Evolutionary conservation across 1,140 invertebrate species (phyloP).

Genomic region (Araneus ventricosus): DNA sequence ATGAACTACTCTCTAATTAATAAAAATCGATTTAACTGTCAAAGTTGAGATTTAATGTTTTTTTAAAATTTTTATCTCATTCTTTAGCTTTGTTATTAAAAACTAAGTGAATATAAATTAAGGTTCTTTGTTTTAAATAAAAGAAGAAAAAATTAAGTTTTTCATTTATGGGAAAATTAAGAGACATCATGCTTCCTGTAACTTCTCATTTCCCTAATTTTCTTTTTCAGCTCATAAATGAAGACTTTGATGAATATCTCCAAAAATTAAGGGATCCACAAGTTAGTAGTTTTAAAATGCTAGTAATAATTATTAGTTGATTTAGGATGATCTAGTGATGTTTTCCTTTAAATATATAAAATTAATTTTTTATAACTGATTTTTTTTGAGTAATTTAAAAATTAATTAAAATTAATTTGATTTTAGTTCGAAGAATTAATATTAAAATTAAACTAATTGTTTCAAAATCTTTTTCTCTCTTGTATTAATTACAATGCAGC

Average conservation of each 20-base stretch:
- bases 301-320: neutral
- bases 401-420: too few relatives aligned
- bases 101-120: neutral
- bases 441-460: too few relatives aligned
- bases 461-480: too few relatives aligned
- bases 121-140: neutral
- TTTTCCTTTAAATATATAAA: too few relatives aligned
- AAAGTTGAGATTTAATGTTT: neutral
- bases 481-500: too few relatives aligned
- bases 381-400: too few relatives aligned
- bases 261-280: slow-evolving; percentile 86
- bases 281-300: slow-evolving; percentile 37
- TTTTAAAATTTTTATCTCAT: neutral
- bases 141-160: too few relatives aligned
- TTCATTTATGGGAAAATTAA: neutral
- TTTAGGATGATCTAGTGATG: too few relatives aligned
- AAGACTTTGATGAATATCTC: slow-evolving; percentile 85
- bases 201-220: neutral
- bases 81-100: neutral
- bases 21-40: too few relatives aligned
- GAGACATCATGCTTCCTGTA: neutral
- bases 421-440: too few relatives aligned
- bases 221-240: slow-evolving; percentile 81
- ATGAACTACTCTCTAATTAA: slow-evolving; percentile 55
- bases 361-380: too few relatives aligned